These are phyloP conservation scores for Etheostoma nigrum DNA, from an alignment of 2,797 vertebrate species.

Conservation along the genomic window DNA sequence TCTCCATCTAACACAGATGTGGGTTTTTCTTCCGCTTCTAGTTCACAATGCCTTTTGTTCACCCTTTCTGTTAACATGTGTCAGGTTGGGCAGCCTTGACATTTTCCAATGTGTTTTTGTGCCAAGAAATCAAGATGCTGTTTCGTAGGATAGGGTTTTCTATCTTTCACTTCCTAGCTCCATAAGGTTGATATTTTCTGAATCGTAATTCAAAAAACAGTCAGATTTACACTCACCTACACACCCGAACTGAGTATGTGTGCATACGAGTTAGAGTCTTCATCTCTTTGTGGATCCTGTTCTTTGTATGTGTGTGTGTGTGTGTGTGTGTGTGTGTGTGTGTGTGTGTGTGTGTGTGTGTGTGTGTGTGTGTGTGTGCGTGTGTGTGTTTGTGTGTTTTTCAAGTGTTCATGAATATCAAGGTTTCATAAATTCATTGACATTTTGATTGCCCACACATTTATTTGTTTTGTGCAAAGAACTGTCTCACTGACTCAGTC, in stretches of 20 bases:
- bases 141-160: slow-evolving; percentile 59
- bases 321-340: no score
- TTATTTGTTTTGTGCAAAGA: slow-evolving; percentile 39
- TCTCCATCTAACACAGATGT: slow-evolving; percentile 79
- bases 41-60: slow-evolving; percentile 80
- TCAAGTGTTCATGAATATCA: slow-evolving; percentile 37
- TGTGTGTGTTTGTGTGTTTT: slow-evolving; percentile 10
- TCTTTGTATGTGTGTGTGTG: no score
- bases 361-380: no score
- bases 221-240: slow-evolving; percentile 28
- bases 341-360: no score
- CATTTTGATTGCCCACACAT: slow-evolving; percentile 42
- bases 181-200: slow-evolving; percentile 55
- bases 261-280: no score
- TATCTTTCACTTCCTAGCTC: slow-evolving; percentile 36
- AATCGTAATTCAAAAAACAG: slow-evolving; percentile 39
- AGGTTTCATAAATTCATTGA: slow-evolving; percentile 40
- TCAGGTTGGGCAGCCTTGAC: slow-evolving; percentile 81
- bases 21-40: slow-evolving; percentile 66
- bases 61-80: slow-evolving; percentile 76
- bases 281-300: no score
- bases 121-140: slow-evolving; percentile 65
- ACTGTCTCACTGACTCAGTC: slow-evolving; percentile 34
- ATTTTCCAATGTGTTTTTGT: slow-evolving; percentile 77
- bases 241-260: slow-evolving; percentile 9